Percentiles rank a stretch among this genome's conserved stretches.
Conservation (phyloP, 2,797 vertebrate genomes). For the Pogoniulus pusillus region DNA sequence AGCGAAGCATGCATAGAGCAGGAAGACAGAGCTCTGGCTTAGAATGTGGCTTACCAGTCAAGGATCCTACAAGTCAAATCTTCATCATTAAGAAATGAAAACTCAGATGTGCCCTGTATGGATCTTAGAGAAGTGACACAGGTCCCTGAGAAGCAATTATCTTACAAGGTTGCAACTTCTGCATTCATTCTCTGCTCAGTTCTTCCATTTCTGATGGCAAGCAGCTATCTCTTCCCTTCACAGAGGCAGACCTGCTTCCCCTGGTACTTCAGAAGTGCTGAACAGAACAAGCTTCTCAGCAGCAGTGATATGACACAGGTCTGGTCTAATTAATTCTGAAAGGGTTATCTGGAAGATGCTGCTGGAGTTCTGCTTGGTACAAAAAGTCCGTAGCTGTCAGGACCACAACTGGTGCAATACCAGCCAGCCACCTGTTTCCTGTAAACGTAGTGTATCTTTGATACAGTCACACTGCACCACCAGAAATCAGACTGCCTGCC, state of each 20-base stretch:
- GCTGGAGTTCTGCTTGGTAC: not conserved
- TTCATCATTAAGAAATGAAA: not conserved
- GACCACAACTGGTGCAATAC: not conserved
- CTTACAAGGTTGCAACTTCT: not conserved
- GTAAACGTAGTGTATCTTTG: not conserved
- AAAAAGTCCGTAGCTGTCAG: not conserved
- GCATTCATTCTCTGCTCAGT: not conserved
- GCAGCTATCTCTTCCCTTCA: not conserved
- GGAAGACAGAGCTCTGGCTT: not conserved
- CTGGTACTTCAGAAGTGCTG: not conserved
- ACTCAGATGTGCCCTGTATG: not conserved
- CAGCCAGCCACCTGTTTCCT: not conserved
- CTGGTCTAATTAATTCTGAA: not conserved
- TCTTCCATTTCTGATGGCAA: not conserved
- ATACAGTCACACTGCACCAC: not conserved
- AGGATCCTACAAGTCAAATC: not conserved
- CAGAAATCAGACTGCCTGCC: not conserved
- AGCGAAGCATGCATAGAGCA: not conserved
- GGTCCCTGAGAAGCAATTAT: not conserved
- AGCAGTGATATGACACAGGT: not conserved
- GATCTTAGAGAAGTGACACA: not conserved
- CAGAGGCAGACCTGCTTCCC: not conserved
- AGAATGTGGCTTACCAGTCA: not conserved
- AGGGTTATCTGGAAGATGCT: not conserved
- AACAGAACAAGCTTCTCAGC: not conserved